Evolutionary conservation across 2,797 vertebrate genomes (phyloP).

Genomic region (Astyanax mexicanus): DNA sequence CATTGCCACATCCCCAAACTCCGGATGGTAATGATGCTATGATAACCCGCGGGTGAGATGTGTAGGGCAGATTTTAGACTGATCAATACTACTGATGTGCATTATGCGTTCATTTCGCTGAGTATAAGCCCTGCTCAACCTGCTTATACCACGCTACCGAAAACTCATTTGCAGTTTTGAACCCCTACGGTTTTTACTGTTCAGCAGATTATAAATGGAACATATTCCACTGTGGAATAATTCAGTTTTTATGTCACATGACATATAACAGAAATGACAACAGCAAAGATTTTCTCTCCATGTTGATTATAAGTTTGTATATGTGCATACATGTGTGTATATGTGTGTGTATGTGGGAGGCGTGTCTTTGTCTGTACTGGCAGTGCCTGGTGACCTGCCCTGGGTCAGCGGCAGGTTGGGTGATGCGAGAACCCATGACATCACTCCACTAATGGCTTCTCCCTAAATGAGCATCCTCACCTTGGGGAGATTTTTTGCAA

Average conservation of each 20-base stretch:
- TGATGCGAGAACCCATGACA: constrained; percentile 79
- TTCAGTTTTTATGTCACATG: constrained; percentile 5
- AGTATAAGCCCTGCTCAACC: constrained; percentile 34
- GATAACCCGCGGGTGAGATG: constrained; percentile 79
- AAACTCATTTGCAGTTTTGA: constrained; percentile 15
- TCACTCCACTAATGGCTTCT: constrained; percentile 78
- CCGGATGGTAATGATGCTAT: constrained; percentile 82
- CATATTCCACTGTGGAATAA: background rate
- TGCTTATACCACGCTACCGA: constrained; percentile 27
- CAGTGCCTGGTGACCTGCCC: constrained; percentile 33
- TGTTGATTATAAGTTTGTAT: constrained; percentile 3
- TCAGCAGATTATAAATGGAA: constrained; percentile 20
- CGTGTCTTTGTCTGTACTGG: background rate
- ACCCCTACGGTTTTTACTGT: constrained; percentile 21
- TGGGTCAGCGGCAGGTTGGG: constrained; percentile 55
- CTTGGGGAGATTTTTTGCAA: constrained; percentile 81
- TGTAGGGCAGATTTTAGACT: constrained; percentile 70
- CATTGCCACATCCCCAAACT: constrained; percentile 73
- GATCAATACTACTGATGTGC: constrained; percentile 77
- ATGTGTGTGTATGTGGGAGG: background rate
- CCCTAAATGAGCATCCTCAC: constrained; percentile 71
- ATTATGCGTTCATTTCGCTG: constrained; percentile 63
- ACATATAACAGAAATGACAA: constrained; percentile 9
- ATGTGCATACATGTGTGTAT: background rate
- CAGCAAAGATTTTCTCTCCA: background rate